Percentiles rank a stretch among this genome's conserved stretches.
phyloP scores from a whole-genome alignment of 2,113 vertebrate genomes.

The Labeo catla region DNA sequence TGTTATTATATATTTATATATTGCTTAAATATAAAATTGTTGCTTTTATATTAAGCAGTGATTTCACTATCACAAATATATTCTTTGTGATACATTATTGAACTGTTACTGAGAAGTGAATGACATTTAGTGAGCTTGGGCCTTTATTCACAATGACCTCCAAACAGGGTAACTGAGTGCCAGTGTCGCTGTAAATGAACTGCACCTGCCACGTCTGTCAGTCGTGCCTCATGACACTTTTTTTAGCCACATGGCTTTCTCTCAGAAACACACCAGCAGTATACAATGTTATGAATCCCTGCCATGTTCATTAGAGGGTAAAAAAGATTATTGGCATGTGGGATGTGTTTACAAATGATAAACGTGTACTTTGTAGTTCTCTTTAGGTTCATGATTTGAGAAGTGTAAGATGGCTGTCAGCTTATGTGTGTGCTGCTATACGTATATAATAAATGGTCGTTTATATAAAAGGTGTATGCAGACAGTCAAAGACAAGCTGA shows the following conservation, averaged over 20 bases:
- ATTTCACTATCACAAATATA: not conserved
- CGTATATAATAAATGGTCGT: no score
- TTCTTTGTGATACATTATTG: not conserved
- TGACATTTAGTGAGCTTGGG: not conserved
- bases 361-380: not conserved
- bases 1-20: not conserved
- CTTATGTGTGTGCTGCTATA: no score
- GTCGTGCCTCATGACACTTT: slow-evolving; percentile 42
- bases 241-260: slow-evolving; percentile 67
- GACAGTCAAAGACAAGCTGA: no score
- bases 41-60: not conserved
- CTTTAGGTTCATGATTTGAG: no score
- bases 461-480: no score
- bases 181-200: slow-evolving; percentile 58
- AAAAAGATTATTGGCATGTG: not conserved
- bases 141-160: slow-evolving; percentile 33
- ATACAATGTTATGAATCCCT: not conserved
- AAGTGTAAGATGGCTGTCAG: no score
- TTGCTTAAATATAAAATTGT: not conserved
- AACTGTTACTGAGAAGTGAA: slow-evolving; percentile 9
- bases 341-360: not conserved
- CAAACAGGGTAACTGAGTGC: slow-evolving; percentile 12
- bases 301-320: not conserved
- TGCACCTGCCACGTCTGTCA: slow-evolving; percentile 74
- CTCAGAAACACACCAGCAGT: slow-evolving; percentile 37